These are phyloP conservation scores for Yponomeuta sedellus DNA, from an alignment of 2,888 invertebrate genomes.

Conservation along the genomic window DNA sequence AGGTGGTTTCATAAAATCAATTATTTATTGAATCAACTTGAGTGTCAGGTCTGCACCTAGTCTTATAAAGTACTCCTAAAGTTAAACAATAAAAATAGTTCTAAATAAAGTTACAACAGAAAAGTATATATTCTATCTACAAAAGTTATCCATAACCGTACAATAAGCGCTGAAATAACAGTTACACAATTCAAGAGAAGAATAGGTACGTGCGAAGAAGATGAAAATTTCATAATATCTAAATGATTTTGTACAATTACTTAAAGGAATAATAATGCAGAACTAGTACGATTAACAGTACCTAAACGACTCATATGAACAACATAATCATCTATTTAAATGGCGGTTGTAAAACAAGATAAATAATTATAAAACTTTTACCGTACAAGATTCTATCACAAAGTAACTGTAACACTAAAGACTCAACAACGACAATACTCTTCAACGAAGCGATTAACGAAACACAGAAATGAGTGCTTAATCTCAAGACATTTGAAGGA, in stretches of 20 bases:
- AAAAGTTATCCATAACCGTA: background rate
- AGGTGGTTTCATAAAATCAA: background rate
- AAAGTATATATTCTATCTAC: background rate
- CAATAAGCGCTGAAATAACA: background rate
- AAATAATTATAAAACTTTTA: background rate
- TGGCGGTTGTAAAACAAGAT: background rate
- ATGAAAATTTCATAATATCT: too few species aligned
- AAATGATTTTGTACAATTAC: background rate
- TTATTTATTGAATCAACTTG: background rate
- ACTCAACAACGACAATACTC: constrained; percentile 10
- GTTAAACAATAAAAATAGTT: background rate
- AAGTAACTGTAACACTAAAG: background rate
- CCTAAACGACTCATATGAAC: background rate
- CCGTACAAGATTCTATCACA: background rate
- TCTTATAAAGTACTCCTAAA: background rate
- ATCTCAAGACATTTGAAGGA: constrained; percentile 59
- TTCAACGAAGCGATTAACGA: constrained; percentile 45
- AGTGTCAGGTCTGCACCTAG: background rate
- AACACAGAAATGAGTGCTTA: constrained; percentile 57
- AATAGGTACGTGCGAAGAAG: constrained; percentile 9
- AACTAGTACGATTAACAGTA: background rate
- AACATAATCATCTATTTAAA: constrained; percentile 2
- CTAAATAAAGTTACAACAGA: background rate
- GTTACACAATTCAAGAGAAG: background rate
- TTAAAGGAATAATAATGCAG: background rate